Base-by-base conservation (phyloP, 2,797 vertebrate species). In the Parauchenoglanis punctatus region DNA sequence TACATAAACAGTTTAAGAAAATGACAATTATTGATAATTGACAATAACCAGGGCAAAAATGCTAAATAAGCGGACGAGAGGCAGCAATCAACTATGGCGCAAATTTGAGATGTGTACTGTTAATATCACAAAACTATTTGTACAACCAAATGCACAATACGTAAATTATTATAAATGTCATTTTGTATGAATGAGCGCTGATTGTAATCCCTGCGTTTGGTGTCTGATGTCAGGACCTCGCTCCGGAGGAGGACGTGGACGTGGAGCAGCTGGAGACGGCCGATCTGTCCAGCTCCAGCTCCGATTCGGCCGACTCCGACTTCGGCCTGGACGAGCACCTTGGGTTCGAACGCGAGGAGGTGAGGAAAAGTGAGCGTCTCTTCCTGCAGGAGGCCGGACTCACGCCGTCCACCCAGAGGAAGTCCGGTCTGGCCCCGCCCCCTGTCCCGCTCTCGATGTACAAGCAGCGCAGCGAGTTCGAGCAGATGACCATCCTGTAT, bases 401-500 rank as follows among this genome's bases (percentile, higher is more conserved):
- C 18, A 94, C 86, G 2, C 89, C 90, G 0, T 84, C 91, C 0
- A 91, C 93, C 18, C 94, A 93, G 54, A 91, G 91, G 15, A 90
- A 92, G 88, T 76, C 91, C 0, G 93, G 93, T 70, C 91, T 95
- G n/a, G 0, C 89, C 81, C 0, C 92, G 1, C 4, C 89, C 0
- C 81, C 92, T 0, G 89, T 87, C n/a, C 72, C 65, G 0, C n/a
- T 13, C 0, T 25, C 85, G 0, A 89, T 86, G 2, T 95, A 91
- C 8, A 96, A 97, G 35, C 95, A 95, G 7, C 97, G 97, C 81
- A 97, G 96, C 1, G 96, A 98, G 93, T 98, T 97, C 88, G 97
- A 98, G 92, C 97, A 98, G 93, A 98, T 98, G 97, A 98, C 97
- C 91, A 98, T 98, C 91, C 92, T 98, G 35, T 98, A 98, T 23